Evolutionary conservation across 2,113 vertebrate genomes (phyloP).

Genomic region (Rhea americana): DNA sequence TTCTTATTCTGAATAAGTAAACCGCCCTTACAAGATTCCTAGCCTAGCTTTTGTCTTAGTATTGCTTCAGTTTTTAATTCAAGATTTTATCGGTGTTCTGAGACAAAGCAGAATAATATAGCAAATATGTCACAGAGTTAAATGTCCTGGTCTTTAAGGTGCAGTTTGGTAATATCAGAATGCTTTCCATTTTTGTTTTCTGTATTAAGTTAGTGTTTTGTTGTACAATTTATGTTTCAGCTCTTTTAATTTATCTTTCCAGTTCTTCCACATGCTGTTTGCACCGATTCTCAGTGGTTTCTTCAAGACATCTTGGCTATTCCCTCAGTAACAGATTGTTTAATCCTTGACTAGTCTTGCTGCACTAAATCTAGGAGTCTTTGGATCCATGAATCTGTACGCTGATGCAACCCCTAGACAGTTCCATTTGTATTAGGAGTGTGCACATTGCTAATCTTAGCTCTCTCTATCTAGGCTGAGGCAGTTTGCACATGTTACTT

Average conservation of each 20-base stretch:
- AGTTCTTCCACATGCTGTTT: neutral
- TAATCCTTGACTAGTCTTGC: constrained; percentile 32
- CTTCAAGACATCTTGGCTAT: neutral
- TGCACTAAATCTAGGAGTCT: constrained; percentile 21
- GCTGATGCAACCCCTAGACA: constrained; percentile 8
- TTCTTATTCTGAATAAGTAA: neutral
- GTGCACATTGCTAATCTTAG: neutral
- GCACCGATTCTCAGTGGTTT: neutral
- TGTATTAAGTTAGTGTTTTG: neutral
- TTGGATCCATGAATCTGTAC: neutral
- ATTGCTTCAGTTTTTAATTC: neutral
- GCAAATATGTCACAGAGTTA: neutral
- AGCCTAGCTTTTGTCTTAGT: neutral
- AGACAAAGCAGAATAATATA: neutral
- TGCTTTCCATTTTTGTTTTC: neutral
- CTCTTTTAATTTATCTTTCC: constrained; percentile 15
- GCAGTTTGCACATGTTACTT: neutral
- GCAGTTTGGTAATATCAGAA: neutral
- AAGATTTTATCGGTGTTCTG: neutral
- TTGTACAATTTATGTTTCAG: neutral
- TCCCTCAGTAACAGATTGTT: neutral
- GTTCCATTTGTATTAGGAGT: neutral
- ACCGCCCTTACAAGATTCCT: neutral
- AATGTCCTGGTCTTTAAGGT: neutral
- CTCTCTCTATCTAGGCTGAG: neutral